Base-by-base conservation (phyloP, 2,888 invertebrate species). In the Sphinx pinastri region DNA sequence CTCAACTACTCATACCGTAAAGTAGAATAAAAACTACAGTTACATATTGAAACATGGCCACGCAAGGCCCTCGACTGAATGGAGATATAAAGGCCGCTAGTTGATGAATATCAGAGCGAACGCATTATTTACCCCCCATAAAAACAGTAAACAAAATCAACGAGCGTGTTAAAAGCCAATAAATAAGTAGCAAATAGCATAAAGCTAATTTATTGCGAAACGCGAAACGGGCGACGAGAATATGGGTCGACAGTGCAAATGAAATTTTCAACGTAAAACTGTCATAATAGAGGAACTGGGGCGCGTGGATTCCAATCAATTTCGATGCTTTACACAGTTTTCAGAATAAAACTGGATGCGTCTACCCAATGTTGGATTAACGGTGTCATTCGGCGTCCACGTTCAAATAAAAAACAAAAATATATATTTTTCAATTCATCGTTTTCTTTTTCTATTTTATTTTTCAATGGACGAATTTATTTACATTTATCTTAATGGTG, bases 81-180 rank as follows among this genome's bases (percentile, higher is more conserved):
- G 12, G 47, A 19, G 63, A 49, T 47, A 25, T 19, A 19, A 55
- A 55, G 19, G 16, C 58, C 38, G 58, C 13, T 45, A 60, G 47
- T 19, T 49, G 63, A 63, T 63, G 13, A 19, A 16, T 60, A 60
- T 59, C 60, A 47, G 16, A 38, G 11, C n/a, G 45, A 16, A 63
- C 16, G 49, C 19, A 49, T 19, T 49, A 63, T 49, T 63, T 63
- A 63, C 63, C 13, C 47, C 2, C 63, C 63, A 49, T 63, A 63
- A 63, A 63, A 63, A 63, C 63, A 63, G 63, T 63, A 49, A 49
- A 63, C 63, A 49, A 49, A 63, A 63, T 49, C 63, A 63, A 63
- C 63, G 63, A 63, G 63, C 49, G 49, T 63, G 63, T 63, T 63
- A 63, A 63, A 63, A 49, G 49, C 63, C 63, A 63, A 63, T 63